Conservation (phyloP, 2,888 invertebrate genomes). For the Pyrocoelia pectoralis region DNA sequence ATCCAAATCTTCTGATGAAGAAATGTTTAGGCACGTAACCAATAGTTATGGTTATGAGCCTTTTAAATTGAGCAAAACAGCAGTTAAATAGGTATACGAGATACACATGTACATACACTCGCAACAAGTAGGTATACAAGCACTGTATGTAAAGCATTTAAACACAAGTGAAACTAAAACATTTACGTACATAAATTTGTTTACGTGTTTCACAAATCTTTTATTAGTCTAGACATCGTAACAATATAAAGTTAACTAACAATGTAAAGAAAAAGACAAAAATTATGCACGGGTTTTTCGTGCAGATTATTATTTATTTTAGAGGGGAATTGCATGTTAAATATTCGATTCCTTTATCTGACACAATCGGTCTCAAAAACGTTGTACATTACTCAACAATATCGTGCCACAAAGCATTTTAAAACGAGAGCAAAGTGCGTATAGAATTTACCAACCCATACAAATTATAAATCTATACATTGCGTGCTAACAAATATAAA, state of each 20-base stretch:
- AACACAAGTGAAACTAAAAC: no score
- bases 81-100: no score
- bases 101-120: no score
- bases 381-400: constrained; percentile 41
- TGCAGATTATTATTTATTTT: constrained; percentile 41
- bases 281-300: constrained; percentile 27
- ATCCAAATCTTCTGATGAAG: not conserved
- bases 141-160: no score
- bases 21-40: no score
- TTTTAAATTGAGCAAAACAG: no score
- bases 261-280: constrained; percentile 21
- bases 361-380: constrained; percentile 45
- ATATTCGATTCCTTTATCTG: constrained; percentile 45
- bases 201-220: not conserved
- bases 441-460: constrained; percentile 43
- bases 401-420: constrained; percentile 44
- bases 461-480: constrained; percentile 47
- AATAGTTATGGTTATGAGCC: no score
- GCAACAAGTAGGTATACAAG: no score
- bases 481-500: constrained; percentile 43
- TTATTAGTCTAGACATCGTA: constrained; percentile 25
- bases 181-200: no score
- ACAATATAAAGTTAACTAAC: constrained; percentile 17
- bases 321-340: constrained; percentile 45
- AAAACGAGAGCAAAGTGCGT: constrained; percentile 42